These are phyloP conservation scores for Fistularia commersonii DNA, from an alignment of 2,797 vertebrate species.

Conservation along the genomic window DNA sequence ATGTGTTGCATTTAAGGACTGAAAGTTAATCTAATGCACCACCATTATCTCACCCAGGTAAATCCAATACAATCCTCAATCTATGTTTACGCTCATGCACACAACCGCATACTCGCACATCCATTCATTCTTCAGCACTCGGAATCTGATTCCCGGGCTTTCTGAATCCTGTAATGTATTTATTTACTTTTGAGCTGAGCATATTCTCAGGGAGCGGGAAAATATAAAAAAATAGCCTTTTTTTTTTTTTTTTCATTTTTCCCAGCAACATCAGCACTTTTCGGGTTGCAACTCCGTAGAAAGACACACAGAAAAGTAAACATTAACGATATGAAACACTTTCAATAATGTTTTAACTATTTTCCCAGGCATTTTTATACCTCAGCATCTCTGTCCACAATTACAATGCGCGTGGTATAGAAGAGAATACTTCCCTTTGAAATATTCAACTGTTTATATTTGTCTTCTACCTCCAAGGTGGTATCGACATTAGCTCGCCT, in stretches of 20 bases:
- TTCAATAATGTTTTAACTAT: constrained; percentile 31
- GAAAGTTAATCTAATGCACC: constrained; percentile 98
- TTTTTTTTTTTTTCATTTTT: too few relatives aligned
- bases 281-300: constrained; percentile 42
- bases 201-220: constrained; percentile 48
- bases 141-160: constrained; percentile 75
- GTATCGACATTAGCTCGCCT: constrained; percentile 26
- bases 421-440: too few relatives aligned
- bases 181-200: constrained; percentile 63
- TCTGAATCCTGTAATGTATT: constrained; percentile 73
- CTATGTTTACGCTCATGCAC: constrained; percentile 70
- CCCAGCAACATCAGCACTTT: constrained; percentile 74
- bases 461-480: too few relatives aligned
- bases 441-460: too few relatives aligned
- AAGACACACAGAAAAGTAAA: constrained; percentile 25
- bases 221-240: constrained; percentile 68
- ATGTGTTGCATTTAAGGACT: constrained; percentile 95
- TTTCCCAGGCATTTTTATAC: constrained; percentile 25
- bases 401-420: too few relatives aligned
- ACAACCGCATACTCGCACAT: constrained; percentile 55
- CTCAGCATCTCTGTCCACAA: constrained; percentile 9
- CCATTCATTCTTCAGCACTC: constrained; percentile 70
- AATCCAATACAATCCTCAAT: constrained; percentile 80
- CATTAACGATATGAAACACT: constrained; percentile 16
- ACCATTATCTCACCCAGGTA: constrained; percentile 88